Evolutionary conservation across 2,797 vertebrate species (phyloP), one percentile per base, ranked within the genome.

Genomic region (Gambelia wislizenii): DNA sequence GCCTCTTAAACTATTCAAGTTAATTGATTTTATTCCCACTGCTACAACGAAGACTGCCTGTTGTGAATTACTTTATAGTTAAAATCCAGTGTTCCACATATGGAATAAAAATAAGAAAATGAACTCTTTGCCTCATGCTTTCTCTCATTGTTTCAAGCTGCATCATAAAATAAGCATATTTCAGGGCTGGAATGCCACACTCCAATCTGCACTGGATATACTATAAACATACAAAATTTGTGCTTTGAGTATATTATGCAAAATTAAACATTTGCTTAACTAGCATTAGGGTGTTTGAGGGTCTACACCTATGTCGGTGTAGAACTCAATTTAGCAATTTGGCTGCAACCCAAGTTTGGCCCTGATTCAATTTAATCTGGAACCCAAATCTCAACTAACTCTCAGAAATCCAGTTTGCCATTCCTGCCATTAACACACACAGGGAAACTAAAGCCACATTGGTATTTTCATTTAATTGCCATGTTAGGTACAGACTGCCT

Each of bases 121-220:
- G n/a, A 64, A 84, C 52, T 44, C 25, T 72, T 70, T 74, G 59
- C n/a, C 18, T n/a, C 67, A 64, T 49, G 47, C 39, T n/a, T 87
- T 84, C 74, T 91, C 47, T 72, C 33, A 16, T 78, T 70, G 33
- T 16, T 91, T 91, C 84, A 77, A 47, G 67, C 52, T 33, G 18
- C 30, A 74, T n/a, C 78, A 47, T 59, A 36, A 30, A n/a, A 9
- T 18, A 8, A 27, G 54, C 3, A 14, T 30, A 33, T 20, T 56
- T 9, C 13, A 39, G 33, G 30, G 44, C 13, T 27, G 30, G n/a
- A 36, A 74, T 47, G n/a, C 54, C 33, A 30, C 9, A 80, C 56
- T 59, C 64, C 56, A 27, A 74, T n/a, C 42, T 74, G 39, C 13
- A 1, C 42, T 61, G 2, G 44, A 30, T 67, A 33, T 33, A 79